phyloP scores from a whole-genome alignment of 2,797 vertebrate species.

The Aldrovandia affinis region DNA sequence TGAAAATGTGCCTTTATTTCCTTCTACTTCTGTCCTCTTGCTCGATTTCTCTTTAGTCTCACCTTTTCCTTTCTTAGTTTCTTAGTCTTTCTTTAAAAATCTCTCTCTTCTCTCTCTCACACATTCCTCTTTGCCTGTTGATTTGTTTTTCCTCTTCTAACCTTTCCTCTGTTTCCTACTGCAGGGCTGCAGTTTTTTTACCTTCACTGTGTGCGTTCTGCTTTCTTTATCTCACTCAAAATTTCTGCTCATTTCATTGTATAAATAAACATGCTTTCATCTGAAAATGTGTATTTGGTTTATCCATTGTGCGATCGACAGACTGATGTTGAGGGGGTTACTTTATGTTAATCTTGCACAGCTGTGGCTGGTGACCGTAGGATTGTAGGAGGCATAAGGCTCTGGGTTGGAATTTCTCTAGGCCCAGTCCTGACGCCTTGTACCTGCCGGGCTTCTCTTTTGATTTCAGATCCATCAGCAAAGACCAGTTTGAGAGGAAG shows the following conservation, averaged over 20 bases:
- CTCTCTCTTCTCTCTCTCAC: neutral
- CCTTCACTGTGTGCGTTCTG: neutral
- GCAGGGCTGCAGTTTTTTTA: conserved; percentile 12
- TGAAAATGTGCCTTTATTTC: neutral
- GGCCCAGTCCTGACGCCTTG: neutral
- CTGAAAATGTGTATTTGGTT: neutral
- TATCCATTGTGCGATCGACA: neutral
- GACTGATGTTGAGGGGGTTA: neutral
- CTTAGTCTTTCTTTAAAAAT: neutral
- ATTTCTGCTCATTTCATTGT: neutral
- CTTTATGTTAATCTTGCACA: neutral
- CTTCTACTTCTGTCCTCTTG: neutral
- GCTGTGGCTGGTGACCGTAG: neutral
- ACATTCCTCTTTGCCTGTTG: neutral
- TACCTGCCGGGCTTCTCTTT: conserved; percentile 13
- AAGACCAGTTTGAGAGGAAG: conserved; percentile 98
- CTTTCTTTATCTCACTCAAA: neutral
- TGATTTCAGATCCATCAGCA: conserved; percentile 89
- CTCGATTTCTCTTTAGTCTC: neutral
- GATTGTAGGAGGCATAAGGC: neutral
- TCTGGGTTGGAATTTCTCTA: neutral
- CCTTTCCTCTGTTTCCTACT: neutral
- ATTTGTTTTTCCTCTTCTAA: neutral
- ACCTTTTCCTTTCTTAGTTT: no score
- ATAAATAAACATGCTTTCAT: neutral